A percentile compares a stretch with the other conserved stretches of the same genome.
phyloP scores from a whole-genome alignment of 2,797 vertebrate genomes.

The Coregonus ussuriensis region DNA sequence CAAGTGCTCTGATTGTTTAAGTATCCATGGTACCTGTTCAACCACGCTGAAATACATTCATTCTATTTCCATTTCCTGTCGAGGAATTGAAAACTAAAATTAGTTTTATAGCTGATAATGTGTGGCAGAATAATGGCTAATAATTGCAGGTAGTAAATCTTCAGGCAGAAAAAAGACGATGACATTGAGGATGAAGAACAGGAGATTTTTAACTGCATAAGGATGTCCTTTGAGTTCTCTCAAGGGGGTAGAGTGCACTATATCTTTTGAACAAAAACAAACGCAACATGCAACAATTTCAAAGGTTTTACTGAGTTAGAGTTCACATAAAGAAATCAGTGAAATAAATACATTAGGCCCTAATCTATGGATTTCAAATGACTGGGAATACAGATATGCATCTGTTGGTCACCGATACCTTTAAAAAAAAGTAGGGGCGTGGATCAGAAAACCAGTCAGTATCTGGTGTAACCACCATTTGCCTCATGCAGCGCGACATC shows the following conservation, averaged over 20 bases:
- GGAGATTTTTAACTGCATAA: not conserved
- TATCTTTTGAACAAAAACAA: no score
- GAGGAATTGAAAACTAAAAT: constrained; percentile 26
- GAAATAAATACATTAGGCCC: no score
- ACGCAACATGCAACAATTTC: no score
- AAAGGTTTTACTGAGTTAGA: no score
- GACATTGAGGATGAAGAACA: not conserved
- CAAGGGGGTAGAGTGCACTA: not conserved
- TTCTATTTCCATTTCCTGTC: constrained; percentile 37
- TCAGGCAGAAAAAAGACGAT: not conserved
- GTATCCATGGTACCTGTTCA: constrained; percentile 51
- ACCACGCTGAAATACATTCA: constrained; percentile 34
- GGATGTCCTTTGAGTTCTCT: not conserved
- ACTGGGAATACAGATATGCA: no score
- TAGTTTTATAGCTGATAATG: not conserved
- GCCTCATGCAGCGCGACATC: no score
- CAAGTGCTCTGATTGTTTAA: constrained; percentile 34
- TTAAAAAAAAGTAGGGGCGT: no score
- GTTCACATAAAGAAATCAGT: no score
- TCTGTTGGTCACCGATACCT: no score
- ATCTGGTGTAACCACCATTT: no score
- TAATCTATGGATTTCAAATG: no score
- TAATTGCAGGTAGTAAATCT: not conserved
- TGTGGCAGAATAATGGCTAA: not conserved
- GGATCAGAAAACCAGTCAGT: no score